Conservation (phyloP, 2,113 vertebrate species). For the Lates calcarifer region DNA sequence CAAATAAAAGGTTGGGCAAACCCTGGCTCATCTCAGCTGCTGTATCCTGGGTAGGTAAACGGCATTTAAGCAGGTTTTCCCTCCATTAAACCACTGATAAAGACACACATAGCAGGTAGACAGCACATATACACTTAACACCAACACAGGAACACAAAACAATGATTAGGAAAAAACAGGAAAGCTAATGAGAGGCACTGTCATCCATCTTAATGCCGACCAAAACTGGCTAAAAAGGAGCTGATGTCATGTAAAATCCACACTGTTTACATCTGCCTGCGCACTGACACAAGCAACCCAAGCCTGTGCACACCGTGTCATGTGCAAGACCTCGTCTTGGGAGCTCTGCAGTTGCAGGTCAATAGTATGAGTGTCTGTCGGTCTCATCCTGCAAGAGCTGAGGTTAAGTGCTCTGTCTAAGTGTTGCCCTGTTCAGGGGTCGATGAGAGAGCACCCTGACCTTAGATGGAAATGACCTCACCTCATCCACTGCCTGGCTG, state of each 20-base stretch:
- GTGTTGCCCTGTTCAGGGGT: conserved; percentile 69
- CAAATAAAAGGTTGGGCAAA: conserved; percentile 48
- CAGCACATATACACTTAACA: neutral
- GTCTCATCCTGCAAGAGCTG: conserved; percentile 62
- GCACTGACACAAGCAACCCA: conserved; percentile 8
- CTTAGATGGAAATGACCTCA: conserved; percentile 68
- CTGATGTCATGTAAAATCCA: neutral
- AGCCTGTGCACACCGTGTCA: conserved; percentile 14
- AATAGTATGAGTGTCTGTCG: conserved; percentile 79
- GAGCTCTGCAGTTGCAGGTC: conserved; percentile 75
- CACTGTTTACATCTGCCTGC: conserved; percentile 2
- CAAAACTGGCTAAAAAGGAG: conserved; percentile 1
- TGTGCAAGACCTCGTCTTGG: conserved; percentile 51
- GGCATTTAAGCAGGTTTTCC: conserved; percentile 47
- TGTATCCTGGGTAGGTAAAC: conserved; percentile 39
- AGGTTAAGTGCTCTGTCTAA: conserved; percentile 71
- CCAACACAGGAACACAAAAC: conserved; percentile 26
- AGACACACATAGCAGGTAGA: neutral
- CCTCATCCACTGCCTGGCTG: conserved; percentile 41
- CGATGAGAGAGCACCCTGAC: conserved; percentile 69
- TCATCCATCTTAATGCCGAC: conserved; percentile 13
- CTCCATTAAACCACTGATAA: conserved; percentile 29
- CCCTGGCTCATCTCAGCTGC: conserved; percentile 5
- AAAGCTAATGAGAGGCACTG: neutral
- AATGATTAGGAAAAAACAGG: conserved; percentile 38